Evolutionary conservation across 2,888 invertebrate genomes (phyloP).

Genomic region (Oxytorus armatus): DNA sequence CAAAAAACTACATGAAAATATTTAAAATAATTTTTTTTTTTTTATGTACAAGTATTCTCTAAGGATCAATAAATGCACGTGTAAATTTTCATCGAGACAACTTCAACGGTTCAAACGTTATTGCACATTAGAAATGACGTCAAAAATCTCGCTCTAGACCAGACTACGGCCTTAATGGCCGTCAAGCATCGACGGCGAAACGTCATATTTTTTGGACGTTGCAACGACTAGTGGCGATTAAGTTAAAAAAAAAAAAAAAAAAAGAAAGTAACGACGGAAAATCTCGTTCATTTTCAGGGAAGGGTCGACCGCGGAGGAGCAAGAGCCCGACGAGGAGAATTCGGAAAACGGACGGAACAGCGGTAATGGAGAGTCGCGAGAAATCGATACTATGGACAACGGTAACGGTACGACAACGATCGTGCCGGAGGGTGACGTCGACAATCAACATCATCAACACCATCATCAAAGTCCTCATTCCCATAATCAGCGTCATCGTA

Average conservation of each 20-base stretch:
- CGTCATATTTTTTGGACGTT: neutral
- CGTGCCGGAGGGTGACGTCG: constrained; percentile 46
- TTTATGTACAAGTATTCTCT: too few species aligned
- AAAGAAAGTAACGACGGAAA: constrained; percentile 5
- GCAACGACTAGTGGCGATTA: neutral
- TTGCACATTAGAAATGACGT: too few species aligned
- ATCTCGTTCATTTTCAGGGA: constrained; percentile 74
- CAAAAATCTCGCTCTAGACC: too few species aligned
- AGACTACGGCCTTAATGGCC: too few species aligned
- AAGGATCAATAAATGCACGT: too few species aligned
- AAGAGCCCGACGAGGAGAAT: constrained; percentile 79
- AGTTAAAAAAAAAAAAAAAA: constrained; percentile 1
- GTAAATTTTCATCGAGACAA: too few species aligned
- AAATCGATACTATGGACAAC: constrained; percentile 75
- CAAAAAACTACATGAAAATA: too few species aligned
- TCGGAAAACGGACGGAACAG: constrained; percentile 64
- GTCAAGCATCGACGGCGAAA: neutral
- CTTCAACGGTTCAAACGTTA: too few species aligned
- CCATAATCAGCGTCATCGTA: constrained; percentile 64
- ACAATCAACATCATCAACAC: constrained; percentile 54
- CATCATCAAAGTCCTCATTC: too few species aligned
- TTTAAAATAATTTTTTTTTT: too few species aligned
- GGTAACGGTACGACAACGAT: constrained; percentile 71
- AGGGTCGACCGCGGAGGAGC: constrained; percentile 80
- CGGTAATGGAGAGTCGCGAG: constrained; percentile 69